phyloP scores from a whole-genome alignment of 2,797 vertebrate species.

The Hypotaenidia okinawae region DNA sequence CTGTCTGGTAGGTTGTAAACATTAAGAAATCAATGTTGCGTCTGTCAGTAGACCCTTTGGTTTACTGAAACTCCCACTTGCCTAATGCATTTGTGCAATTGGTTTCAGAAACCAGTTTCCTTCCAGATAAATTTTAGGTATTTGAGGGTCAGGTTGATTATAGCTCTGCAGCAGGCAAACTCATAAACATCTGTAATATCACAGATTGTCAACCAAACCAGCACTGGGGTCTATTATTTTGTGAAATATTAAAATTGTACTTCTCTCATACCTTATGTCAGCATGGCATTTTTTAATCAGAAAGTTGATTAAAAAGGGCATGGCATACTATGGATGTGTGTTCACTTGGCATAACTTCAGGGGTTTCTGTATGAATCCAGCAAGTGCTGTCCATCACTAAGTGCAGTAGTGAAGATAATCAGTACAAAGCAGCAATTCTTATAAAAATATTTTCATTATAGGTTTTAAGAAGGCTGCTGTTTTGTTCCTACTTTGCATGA shows the following conservation, averaged over 20 bases:
- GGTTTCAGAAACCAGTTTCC: constrained; percentile 71
- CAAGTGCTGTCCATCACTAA: constrained; percentile 6
- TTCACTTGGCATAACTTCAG: constrained; percentile 46
- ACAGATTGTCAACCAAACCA: constrained; percentile 46
- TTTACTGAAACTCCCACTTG: constrained; percentile 73
- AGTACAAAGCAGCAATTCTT: background rate
- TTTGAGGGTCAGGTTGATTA: constrained; percentile 72
- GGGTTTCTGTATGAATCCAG: constrained; percentile 15
- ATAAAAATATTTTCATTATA: background rate
- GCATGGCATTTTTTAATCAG: constrained; percentile 70
- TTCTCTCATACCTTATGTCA: constrained; percentile 52
- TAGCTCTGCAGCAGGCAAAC: constrained; percentile 63
- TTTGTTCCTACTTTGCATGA: background rate
- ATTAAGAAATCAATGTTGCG: constrained; percentile 72
- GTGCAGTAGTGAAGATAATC: background rate
- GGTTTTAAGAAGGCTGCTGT: background rate
- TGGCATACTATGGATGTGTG: background rate
- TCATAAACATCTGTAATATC: constrained; percentile 67
- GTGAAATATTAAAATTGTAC: constrained; percentile 16
- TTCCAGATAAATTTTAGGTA: constrained; percentile 71
- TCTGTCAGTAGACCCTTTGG: constrained; percentile 73
- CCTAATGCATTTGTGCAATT: constrained; percentile 73
- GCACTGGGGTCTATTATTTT: constrained; percentile 17
- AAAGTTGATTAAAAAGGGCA: constrained; percentile 70
- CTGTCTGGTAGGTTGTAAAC: constrained; percentile 75